Evolutionary conservation across 1,140 invertebrate genomes (phyloP), one percentile per base, ranked within the genome.

Genomic region (Vanessa atalanta): DNA sequence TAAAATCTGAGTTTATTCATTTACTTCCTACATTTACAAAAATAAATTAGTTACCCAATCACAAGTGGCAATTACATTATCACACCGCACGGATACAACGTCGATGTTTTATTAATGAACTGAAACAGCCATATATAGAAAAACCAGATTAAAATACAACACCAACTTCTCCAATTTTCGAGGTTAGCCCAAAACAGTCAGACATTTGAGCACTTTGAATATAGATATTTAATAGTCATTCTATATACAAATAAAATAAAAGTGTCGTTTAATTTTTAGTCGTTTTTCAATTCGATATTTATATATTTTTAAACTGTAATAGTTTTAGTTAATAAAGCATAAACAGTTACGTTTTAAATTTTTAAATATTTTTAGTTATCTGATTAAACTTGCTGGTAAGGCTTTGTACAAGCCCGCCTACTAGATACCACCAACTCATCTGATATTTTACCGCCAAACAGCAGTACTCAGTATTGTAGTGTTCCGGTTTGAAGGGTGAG

Each of bases 21-120:
- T 53, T 31, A 31, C 26, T 31, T 31, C 26, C 15, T 20, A 53
- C n/a, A 53, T 16, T 53, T 53, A n/a, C n/a, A n/a, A 53, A 15
- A 53, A 53, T 15, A 53, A 53, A 53, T 53, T 53, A 16, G 50
- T 15, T 14, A 15, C 12, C 50, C 15, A 53, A 53, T 16, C 50
- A 53, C 50, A 16, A 6, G 50, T 16, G 50, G 50, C 14, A 53
- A 53, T 53, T 53, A 53, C 50, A 53, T 53, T 53, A 53, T 53
- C 50, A 53, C 50, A 53, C 50, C 50, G n/a, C 4, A 53, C 50
- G 50, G 50, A n/a, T n/a, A 50, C 15, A n/a, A 50, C 15, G 50
- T 53, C 50, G n/a, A 53, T 53, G n/a, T 53, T 53, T 53, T 53
- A 53, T 53, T 53, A 53, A 53, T 53, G 50, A 15, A 53, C 50